A percentile compares a stretch with the other conserved stretches of the same genome.
phyloP scores from a whole-genome alignment of 2,888 invertebrate species.

The Drosophila picticornis region DNA sequence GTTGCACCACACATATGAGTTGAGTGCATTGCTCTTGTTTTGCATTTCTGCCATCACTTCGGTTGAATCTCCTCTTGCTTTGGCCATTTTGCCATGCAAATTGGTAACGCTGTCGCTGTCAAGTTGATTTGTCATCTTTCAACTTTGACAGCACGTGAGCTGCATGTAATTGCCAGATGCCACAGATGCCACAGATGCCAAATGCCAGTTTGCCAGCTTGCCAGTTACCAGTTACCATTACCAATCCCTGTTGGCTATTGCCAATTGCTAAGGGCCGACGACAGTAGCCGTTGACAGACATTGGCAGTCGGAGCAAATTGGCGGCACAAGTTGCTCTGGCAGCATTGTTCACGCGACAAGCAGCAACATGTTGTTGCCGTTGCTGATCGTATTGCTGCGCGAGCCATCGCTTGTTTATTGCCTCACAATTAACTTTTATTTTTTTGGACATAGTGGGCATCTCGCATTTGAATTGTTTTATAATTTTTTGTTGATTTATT shows the following conservation, averaged over 20 bases:
- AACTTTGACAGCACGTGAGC: conserved; percentile 80
- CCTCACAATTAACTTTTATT: conserved; percentile 69
- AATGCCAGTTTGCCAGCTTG: conserved; percentile 20
- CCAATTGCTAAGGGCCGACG: conserved; percentile 57
- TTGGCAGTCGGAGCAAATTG: conserved; percentile 74
- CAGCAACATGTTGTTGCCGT: conserved; percentile 12
- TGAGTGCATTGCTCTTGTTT: conserved; percentile 60
- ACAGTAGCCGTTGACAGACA: conserved; percentile 66
- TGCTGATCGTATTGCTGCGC: conserved; percentile 7
- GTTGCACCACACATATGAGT: conserved; percentile 15
- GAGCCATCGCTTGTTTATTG: conserved; percentile 36
- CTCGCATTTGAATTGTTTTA: conserved; percentile 64
- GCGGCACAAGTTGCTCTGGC: conserved; percentile 62
- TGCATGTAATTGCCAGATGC: conserved; percentile 77
- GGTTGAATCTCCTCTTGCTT: conserved; percentile 57
- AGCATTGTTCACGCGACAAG: conserved; percentile 19
- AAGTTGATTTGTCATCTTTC: conserved; percentile 79
- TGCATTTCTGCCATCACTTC: conserved; percentile 60
- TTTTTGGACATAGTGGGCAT: conserved; percentile 24
- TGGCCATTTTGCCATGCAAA: conserved; percentile 76
- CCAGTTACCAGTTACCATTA: conserved; percentile 26
- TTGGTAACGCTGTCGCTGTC: conserved; percentile 70
- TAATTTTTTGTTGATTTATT: conserved; percentile 69
- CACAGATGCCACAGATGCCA: conserved; percentile 28
- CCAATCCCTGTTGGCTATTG: conserved; percentile 27